Evolutionary conservation across 1,140 invertebrate species (phyloP).

Genomic region (Danaus plexippus): DNA sequence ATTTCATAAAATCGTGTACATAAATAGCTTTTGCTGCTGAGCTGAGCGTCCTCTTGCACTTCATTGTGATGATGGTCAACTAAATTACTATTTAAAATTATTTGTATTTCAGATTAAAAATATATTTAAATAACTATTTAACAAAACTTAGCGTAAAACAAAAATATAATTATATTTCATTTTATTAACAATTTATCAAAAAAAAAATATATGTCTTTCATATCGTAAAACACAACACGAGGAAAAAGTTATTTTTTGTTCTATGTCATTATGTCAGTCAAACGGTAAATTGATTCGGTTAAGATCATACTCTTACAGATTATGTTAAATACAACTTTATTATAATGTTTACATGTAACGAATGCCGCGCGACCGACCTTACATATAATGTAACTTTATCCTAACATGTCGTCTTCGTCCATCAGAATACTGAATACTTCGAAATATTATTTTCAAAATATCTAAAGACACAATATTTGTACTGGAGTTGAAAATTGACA

Average conservation of each 20-base stretch:
- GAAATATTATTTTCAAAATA: constrained; percentile 5
- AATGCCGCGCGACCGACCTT: background rate
- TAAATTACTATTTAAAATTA: background rate
- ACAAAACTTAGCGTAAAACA: background rate
- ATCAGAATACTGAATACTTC: constrained; percentile 10
- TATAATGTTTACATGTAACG: constrained; percentile 1
- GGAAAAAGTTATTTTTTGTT: background rate
- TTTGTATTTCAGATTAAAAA: constrained; percentile 4
- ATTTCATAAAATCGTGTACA: constrained; percentile 18
- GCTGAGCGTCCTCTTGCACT: background rate
- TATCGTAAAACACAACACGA: constrained; percentile 2
- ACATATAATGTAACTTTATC: no score
- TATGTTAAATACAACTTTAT: no score
- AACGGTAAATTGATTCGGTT: no score
- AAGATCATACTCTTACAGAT: no score
- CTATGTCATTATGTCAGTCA: no score
- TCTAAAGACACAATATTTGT: constrained; percentile 21
- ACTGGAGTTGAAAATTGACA: constrained; percentile 16
- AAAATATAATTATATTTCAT: background rate
- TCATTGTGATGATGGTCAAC: constrained; percentile 1
- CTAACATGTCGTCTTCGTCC: background rate
- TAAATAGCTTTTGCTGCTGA: constrained; percentile 11
- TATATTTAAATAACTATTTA: background rate
- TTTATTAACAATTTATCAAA: constrained; percentile 2
- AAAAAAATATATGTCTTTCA: no score